Percentiles rank a stretch among this genome's conserved stretches.
phyloP scores from a whole-genome alignment of 2,113 vertebrate genomes.

The Collichthys lucidus region DNA sequence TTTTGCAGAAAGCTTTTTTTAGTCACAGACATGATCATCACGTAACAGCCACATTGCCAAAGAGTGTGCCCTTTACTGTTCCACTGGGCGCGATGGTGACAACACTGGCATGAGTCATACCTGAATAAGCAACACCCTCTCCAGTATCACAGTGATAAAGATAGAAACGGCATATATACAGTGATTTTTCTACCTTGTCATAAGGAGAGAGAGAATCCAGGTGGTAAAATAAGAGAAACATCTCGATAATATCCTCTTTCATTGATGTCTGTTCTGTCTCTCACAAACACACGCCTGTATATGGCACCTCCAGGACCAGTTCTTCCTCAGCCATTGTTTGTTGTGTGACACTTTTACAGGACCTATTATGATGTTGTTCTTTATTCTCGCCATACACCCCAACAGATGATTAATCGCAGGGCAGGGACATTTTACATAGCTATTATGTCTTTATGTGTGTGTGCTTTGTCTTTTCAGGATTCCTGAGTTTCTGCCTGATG shows the following conservation, averaged over 20 bases:
- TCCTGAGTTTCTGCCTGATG: constrained; percentile 12
- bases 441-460: not conserved
- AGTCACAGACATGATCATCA: constrained; percentile 25
- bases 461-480: not conserved
- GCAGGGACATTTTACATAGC: constrained; percentile 16
- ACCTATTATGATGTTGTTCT: not conserved
- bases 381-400: not conserved
- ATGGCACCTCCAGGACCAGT: constrained; percentile 22
- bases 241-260: constrained; percentile 1
- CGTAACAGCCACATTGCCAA: not conserved
- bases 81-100: constrained; percentile 30
- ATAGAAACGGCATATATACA: constrained; percentile 14
- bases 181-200: not conserved
- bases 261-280: not conserved
- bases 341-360: not conserved
- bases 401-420: not conserved
- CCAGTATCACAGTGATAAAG: constrained; percentile 30
- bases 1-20: constrained; percentile 28
- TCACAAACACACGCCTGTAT: not conserved
- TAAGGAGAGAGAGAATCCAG: not conserved
- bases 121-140: constrained; percentile 27
- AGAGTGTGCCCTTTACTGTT: constrained; percentile 19
- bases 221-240: not conserved
- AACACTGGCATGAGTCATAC: constrained; percentile 52
- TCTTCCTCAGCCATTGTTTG: constrained; percentile 24